Evolutionary conservation across 2,113 vertebrate species (phyloP).

Genomic region (Taurulus bubalis): DNA sequence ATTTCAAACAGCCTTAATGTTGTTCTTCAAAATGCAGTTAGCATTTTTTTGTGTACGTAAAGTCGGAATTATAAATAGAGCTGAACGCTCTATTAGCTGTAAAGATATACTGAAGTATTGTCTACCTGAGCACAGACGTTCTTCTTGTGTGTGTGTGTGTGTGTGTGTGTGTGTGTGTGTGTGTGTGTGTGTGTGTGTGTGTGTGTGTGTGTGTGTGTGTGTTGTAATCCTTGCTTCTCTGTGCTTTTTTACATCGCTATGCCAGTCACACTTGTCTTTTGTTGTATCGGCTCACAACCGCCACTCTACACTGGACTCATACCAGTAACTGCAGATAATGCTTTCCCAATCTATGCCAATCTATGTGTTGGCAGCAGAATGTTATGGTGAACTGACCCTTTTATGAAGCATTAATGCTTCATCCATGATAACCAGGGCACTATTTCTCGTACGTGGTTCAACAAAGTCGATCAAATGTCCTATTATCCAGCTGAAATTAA

Average conservation of each 20-base stretch:
- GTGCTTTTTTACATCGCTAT: no score
- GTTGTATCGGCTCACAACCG: no score
- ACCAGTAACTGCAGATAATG: neutral
- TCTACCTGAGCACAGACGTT: neutral
- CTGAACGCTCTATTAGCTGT: neutral
- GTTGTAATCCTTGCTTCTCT: neutral
- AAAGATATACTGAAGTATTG: no score
- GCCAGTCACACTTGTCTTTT: no score
- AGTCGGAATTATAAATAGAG: neutral
- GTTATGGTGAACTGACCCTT: no score
- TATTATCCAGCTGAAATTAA: no score
- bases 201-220: no score
- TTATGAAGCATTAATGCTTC: no score
- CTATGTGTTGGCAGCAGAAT: neutral
- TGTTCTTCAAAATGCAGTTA: neutral
- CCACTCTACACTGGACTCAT: neutral
- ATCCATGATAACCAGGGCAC: no score
- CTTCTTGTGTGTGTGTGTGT: neutral
- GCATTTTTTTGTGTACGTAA: neutral
- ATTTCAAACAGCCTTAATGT: neutral
- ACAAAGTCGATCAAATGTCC: no score
- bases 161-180: neutral
- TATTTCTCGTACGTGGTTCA: no score
- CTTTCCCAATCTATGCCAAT: neutral
- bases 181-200: no score